These are phyloP conservation scores for Chaetodon trifascialis DNA, from an alignment of 2,113 vertebrate species.

Conservation along the genomic window DNA sequence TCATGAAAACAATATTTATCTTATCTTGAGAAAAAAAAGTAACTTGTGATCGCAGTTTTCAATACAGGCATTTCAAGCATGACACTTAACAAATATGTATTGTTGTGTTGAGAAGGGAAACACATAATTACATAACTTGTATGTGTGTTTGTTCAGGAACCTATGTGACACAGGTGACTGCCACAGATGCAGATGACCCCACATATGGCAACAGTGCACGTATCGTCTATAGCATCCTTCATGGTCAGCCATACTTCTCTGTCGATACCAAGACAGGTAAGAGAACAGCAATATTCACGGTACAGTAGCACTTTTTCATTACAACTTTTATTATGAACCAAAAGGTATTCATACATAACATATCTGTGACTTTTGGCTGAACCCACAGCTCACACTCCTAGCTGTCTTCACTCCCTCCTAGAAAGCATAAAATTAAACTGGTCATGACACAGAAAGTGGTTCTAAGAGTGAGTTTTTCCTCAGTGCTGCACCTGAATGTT, in stretches of 20 bases:
- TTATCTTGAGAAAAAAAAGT: too few relatives aligned
- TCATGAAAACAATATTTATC: too few relatives aligned
- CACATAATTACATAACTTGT: neutral
- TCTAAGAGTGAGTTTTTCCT: neutral
- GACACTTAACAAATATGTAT: too few relatives aligned
- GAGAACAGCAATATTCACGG: neutral
- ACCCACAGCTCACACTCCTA: conserved; percentile 15
- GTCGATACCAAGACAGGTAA: conserved; percentile 74
- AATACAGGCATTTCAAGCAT: too few relatives aligned
- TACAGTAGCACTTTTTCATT: neutral
- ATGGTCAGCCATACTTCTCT: conserved; percentile 73
- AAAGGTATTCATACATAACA: neutral
- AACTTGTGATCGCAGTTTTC: too few relatives aligned
- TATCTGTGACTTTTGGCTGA: conserved; percentile 31
- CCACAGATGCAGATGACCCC: conserved; percentile 80
- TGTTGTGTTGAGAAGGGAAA: neutral
- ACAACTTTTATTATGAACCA: neutral
- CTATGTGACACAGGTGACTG: conserved; percentile 78
- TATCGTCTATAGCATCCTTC: conserved; percentile 80
- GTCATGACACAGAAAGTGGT: conserved; percentile 2
- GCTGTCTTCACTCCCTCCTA: neutral
- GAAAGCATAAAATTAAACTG: conserved; percentile 2
- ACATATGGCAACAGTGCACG: conserved; percentile 81
- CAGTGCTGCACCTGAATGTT: conserved; percentile 19
- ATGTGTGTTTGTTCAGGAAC: conserved; percentile 65